Conservation (phyloP, 2,797 vertebrate species). For the Pyrocephalus nanus region DNA sequence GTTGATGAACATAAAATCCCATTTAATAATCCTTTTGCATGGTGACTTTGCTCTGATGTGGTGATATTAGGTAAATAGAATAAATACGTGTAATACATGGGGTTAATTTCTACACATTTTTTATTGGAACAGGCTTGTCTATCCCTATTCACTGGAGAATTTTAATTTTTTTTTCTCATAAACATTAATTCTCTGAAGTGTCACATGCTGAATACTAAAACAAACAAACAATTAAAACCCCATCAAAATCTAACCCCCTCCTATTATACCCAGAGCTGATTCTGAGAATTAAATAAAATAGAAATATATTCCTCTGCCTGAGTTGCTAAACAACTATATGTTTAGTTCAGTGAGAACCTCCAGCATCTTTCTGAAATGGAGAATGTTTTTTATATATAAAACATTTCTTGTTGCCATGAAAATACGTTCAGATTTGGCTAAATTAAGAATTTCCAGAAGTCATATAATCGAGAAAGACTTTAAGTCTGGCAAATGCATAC, state of each 20-base stretch:
- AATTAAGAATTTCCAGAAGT: not conserved
- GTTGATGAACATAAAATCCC: not conserved
- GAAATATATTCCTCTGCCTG: not conserved
- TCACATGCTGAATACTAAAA: no score
- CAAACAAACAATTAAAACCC: not conserved
- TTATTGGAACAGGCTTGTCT: not conserved
- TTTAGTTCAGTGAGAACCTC: not conserved
- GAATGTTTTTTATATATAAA: not conserved
- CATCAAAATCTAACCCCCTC: not conserved
- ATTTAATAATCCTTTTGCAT: not conserved
- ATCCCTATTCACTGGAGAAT: not conserved
- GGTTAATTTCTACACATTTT: not conserved
- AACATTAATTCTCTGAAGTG: not conserved
- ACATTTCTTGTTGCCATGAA: not conserved
- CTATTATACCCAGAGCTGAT: rapidly evolving
- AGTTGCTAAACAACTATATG: not conserved
- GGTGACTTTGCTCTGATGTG: not conserved
- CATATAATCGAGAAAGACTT: not conserved
- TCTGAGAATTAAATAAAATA: not conserved
- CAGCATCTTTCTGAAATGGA: not conserved
- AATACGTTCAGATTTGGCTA: not conserved
- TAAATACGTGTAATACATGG: not conserved
- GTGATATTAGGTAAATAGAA: not conserved
- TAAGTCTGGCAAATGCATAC: rapidly evolving
- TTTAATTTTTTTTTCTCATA: not conserved